Evolutionary conservation across 2,113 vertebrate genomes (phyloP).

Genomic region (Protobothrops mucrosquamatus): DNA sequence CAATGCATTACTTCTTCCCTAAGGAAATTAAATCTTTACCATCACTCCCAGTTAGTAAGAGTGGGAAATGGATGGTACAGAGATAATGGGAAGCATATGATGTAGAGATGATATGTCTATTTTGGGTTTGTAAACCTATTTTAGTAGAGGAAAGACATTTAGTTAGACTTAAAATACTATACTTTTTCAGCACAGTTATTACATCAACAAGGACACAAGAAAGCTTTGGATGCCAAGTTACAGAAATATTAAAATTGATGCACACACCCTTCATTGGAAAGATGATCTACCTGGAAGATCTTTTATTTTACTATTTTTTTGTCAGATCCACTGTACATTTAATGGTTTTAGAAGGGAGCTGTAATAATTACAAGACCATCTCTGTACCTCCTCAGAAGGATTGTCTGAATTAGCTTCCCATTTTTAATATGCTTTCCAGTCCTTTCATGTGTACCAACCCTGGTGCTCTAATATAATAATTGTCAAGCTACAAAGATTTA

Average conservation of each 20-base stretch:
- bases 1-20: not conserved
- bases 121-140: not conserved
- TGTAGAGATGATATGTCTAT: not conserved
- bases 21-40: not conserved
- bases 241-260: not conserved
- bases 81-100: no score
- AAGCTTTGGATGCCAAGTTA: not conserved
- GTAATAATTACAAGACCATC: not conserved
- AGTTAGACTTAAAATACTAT: not conserved
- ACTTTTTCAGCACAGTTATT: not conserved
- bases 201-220: not conserved
- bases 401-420: not conserved
- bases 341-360: not conserved
- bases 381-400: no score
- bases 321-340: not conserved
- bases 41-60: not conserved
- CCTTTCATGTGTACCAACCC: no score
- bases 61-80: not conserved
- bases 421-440: not conserved
- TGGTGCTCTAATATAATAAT: no score
- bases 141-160: not conserved
- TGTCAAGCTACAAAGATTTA: no score
- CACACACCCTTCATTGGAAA: not conserved
- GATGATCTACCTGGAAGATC: not conserved
- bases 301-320: not conserved